Evolutionary conservation across 2,113 vertebrate species (phyloP).

Genomic region (Tursiops truncatus): DNA sequence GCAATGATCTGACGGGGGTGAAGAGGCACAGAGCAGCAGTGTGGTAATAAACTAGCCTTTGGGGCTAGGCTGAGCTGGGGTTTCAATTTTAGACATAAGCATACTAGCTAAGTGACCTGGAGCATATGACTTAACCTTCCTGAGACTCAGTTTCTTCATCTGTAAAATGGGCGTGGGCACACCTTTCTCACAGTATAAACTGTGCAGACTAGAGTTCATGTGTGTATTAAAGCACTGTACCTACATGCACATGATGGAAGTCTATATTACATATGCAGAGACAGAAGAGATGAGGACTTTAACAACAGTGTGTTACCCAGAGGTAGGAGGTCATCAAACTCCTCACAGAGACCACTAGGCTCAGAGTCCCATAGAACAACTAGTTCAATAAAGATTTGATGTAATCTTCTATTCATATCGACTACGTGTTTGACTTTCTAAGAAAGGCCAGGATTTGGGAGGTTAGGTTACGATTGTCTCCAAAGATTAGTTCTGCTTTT

Average conservation of each 20-base stretch:
- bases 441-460: background rate
- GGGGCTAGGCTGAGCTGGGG: background rate
- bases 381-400: background rate
- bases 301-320: background rate
- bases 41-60: background rate
- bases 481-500: background rate
- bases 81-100: background rate
- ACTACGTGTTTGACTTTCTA: background rate
- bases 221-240: background rate
- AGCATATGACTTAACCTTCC: background rate
- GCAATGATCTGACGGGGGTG: rapidly evolving
- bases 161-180: background rate
- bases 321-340: background rate
- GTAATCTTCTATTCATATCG: background rate
- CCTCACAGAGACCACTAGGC: background rate
- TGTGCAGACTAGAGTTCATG: background rate
- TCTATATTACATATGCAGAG: background rate
- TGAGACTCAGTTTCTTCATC: background rate
- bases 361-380: rapidly evolving
- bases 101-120: background rate
- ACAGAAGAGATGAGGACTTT: background rate
- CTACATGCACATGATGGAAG: rapidly evolving
- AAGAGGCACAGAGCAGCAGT: background rate
- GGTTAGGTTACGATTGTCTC: background rate
- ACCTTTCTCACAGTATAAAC: background rate